Evolutionary conservation across 2,113 vertebrate species (phyloP).

Genomic region (Dendropsophus ebraccatus): DNA sequence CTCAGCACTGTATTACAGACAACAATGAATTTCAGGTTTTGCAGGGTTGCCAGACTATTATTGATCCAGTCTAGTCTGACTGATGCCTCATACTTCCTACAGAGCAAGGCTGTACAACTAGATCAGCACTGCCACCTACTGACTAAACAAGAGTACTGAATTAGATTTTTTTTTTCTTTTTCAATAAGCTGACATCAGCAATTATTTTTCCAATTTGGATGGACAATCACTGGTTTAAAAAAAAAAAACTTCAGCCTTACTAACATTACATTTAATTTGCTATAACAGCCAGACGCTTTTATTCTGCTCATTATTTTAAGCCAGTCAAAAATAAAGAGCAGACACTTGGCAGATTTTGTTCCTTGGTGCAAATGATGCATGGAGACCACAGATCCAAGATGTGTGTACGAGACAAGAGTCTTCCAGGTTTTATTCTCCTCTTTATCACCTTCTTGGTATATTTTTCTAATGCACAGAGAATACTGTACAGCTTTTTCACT

Average conservation of each 20-base stretch:
- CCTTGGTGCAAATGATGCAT: background rate
- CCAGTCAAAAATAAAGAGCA: background rate
- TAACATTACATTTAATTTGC: background rate
- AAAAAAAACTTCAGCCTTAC: too few species aligned
- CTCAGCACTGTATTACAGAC: slow-evolving; percentile 4
- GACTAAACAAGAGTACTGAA: background rate
- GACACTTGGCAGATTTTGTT: background rate
- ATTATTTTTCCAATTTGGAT: too few species aligned
- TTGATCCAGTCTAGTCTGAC: slow-evolving; percentile 43
- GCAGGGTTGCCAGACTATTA: slow-evolving; percentile 34
- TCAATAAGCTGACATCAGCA: background rate
- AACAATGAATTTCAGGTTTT: slow-evolving; percentile 36
- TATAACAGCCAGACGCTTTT: background rate
- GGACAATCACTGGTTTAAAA: too few species aligned
- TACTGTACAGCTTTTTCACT: too few species aligned
- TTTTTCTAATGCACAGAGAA: too few species aligned
- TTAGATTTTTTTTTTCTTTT: background rate
- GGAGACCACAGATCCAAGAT: background rate
- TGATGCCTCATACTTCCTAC: background rate
- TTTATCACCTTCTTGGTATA: too few species aligned
- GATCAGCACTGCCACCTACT: slow-evolving; percentile 41
- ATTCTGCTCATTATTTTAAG: background rate
- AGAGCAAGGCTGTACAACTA: background rate
- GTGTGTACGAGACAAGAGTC: background rate
- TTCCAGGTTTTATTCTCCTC: background rate